Evolutionary conservation across 2,113 vertebrate species (phyloP).

Genomic region (Thymallus thymallus): DNA sequence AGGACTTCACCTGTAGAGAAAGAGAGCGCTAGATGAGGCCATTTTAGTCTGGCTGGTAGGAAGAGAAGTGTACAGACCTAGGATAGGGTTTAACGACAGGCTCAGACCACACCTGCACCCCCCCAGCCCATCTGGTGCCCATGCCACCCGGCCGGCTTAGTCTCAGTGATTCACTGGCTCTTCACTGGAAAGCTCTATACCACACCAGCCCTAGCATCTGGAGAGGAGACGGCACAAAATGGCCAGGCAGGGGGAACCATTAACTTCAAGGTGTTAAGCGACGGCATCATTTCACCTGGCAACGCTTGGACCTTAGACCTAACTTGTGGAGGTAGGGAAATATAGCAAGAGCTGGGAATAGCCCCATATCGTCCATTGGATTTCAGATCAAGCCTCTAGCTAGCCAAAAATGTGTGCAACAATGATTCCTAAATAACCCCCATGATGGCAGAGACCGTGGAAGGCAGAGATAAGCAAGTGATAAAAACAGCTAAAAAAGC

Average conservation of each 20-base stretch:
- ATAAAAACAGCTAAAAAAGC: slow-evolving; percentile 26
- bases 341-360: slow-evolving; percentile 33
- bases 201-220: slow-evolving; percentile 64
- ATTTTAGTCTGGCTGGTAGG: background rate
- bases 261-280: slow-evolving; percentile 52
- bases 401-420: slow-evolving; percentile 40
- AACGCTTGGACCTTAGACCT: slow-evolving; percentile 35
- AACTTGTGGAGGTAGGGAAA: slow-evolving; percentile 43
- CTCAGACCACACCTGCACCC: slow-evolving; percentile 10
- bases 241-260: slow-evolving; percentile 52
- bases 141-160: background rate
- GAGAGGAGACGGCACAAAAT: slow-evolving; percentile 61
- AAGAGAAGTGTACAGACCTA: no score
- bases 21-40: no score
- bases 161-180: background rate
- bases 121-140: slow-evolving; percentile 65
- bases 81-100: no score
- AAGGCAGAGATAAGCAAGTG: slow-evolving; percentile 46
- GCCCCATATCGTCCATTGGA: no score
- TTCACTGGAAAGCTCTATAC: slow-evolving; percentile 29
- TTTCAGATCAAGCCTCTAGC: slow-evolving; percentile 9
- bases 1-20: slow-evolving; percentile 80
- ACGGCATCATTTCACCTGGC: background rate
- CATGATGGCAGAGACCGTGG: slow-evolving; percentile 8
- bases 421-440: slow-evolving; percentile 36